Evolutionary conservation across 1,140 invertebrate species (phyloP).

Genomic region (Hylaeus volcanicus): DNA sequence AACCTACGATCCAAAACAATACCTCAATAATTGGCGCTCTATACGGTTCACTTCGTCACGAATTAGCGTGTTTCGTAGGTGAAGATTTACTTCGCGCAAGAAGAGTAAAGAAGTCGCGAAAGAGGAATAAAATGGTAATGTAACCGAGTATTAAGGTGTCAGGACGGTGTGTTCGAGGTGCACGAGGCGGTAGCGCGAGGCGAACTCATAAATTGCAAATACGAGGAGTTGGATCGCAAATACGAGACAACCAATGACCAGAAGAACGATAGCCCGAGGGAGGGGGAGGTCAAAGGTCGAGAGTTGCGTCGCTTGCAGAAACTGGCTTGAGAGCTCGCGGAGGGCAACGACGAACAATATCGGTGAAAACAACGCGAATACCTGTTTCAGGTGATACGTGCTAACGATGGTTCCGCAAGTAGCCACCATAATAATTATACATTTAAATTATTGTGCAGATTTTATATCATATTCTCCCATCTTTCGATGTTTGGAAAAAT

Average conservation of each 20-base stretch:
- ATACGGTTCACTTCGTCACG: neutral
- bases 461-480: too few species aligned
- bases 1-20: too few species aligned
- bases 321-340: neutral
- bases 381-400: too few species aligned
- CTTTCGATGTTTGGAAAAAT: too few species aligned
- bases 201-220: conserved; percentile 60
- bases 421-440: too few species aligned
- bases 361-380: neutral
- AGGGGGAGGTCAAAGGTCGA: conserved; percentile 46
- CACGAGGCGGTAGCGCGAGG: neutral
- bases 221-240: neutral
- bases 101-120: neutral
- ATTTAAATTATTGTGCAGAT: too few species aligned
- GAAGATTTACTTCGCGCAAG: neutral
- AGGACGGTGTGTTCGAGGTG: neutral
- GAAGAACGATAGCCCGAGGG: neutral
- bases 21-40: too few species aligned
- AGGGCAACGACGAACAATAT: neutral
- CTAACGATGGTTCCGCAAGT: too few species aligned
- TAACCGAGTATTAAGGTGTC: neutral
- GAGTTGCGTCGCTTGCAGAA: conserved; percentile 25
- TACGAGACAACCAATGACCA: conserved; percentile 3
- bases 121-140: neutral
- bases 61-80: too few species aligned